Evolutionary conservation across 2,113 vertebrate genomes (phyloP), one percentile per base, ranked within the genome.

Genomic region (Sylvilagus bachmani): DNA sequence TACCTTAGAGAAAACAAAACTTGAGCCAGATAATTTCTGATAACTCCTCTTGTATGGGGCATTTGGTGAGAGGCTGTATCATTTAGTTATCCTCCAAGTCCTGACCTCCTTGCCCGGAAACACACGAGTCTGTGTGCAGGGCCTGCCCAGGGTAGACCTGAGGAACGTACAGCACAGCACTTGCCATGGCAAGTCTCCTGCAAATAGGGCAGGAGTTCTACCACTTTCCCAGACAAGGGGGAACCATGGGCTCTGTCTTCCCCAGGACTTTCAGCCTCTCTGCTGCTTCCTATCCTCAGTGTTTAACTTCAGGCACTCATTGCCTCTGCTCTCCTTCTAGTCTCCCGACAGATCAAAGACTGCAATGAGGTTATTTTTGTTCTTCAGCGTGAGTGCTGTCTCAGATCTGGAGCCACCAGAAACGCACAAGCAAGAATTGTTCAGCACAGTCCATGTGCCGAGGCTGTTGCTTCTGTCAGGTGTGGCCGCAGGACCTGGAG

Each of bases 251-350:
- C 7, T 71, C 83, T 86, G 27, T 95, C 33, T 83, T 64, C n/a
- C 73, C 17, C 29, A 38, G 36, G 6, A 21, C 73, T 62, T 31
- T 3, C 10, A 58, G 64, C 31, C 14, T 38, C 31, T 9, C 3
- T 12, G 17, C 0, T 58, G 44, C 0, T 1, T 6, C 21, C 14
- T 12, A 0, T 51, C 31, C 22, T 90, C 12, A 27, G 24, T 21
- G 21, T 64, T 71, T 84, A 27, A 27, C 73, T 82, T 74, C 69
- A 78, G 77, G 49, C 31, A 25, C 73, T 36, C 58, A 3, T 9
- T 75, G 8, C 12, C 31, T 11, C 19, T 77, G 53, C 19, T 11
- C 81, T 74, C 95, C 79, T 58, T 81, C 58, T 44, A 36, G 36
- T 88, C 49, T 91, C 61, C 33, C 19, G 31, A 0, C 10, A 83